Evolutionary conservation across 1,140 invertebrate genomes (phyloP).

Genomic region (Drosophila insularis): DNA sequence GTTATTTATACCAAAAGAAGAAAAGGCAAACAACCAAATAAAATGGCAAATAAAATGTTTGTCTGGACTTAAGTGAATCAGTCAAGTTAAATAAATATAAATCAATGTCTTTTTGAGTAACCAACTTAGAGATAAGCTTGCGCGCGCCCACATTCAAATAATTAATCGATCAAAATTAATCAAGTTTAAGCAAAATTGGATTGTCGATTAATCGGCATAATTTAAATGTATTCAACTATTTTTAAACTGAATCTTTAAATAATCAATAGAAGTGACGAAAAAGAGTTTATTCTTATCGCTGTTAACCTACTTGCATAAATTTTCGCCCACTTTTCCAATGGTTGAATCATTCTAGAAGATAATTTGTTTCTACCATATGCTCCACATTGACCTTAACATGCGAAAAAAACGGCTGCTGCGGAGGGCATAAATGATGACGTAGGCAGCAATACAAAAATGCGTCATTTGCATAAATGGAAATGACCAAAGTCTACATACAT

Average conservation of each 20-base stretch:
- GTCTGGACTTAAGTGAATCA: conserved; percentile 2
- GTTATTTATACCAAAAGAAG: neutral
- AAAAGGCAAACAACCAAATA: conserved; percentile 8
- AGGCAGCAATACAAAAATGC: conserved; percentile 18
- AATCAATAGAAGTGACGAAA: too few relatives aligned
- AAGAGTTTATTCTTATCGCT: too few relatives aligned
- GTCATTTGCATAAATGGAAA: conserved; percentile 73
- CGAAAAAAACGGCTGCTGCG: neutral
- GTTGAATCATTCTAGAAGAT: neutral
- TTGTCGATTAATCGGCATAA: too few relatives aligned
- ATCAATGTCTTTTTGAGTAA: conserved; percentile 1
- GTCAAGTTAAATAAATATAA: conserved; percentile 16
- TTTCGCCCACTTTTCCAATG: neutral
- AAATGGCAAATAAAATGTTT: neutral
- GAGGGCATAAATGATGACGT: conserved; percentile 51
- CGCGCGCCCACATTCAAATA: neutral
- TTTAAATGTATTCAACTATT: too few relatives aligned
- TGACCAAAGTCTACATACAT: conserved; percentile 41
- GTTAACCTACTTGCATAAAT: neutral
- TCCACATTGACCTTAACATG: conserved; percentile 48
- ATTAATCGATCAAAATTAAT: conserved; percentile 2
- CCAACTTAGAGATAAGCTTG: neutral
- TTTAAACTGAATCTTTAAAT: too few relatives aligned
- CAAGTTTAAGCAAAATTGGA: neutral
- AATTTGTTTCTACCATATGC: conserved; percentile 1